Conservation (phyloP, 2,113 vertebrate species). For the Ciconia stormi region DNA sequence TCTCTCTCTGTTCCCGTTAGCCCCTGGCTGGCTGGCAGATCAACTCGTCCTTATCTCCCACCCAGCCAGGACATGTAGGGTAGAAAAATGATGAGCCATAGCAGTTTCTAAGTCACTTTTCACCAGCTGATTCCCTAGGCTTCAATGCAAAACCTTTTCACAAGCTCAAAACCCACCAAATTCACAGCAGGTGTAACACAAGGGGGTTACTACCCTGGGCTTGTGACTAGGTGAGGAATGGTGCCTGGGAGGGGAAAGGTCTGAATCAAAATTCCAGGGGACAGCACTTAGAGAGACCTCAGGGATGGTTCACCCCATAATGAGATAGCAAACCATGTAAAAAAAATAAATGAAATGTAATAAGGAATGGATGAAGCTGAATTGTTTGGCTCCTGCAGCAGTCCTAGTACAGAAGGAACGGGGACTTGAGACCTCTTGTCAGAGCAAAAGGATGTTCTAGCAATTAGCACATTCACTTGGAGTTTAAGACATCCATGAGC, state of each 20-base stretch:
- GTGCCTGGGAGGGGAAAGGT: not conserved
- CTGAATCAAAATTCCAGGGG: not conserved
- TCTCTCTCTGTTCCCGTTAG: not conserved
- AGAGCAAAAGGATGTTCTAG: not conserved
- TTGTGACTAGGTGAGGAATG: not conserved
- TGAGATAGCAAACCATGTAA: not conserved
- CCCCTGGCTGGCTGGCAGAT: not conserved
- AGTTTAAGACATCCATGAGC: not conserved
- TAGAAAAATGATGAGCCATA: not conserved
- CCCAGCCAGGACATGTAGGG: not conserved
- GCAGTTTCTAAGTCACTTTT: not conserved
- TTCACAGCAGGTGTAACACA: not conserved
- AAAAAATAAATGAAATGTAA: not conserved
- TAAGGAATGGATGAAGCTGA: not conserved
- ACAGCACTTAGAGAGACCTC: not conserved
- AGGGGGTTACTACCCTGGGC: not conserved
- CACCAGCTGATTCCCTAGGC: not conserved
- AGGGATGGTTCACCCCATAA: not conserved
- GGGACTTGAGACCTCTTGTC: not conserved
- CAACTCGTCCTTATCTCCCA: not conserved
- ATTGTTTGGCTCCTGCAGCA: not conserved
- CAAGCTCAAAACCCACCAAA: not conserved
- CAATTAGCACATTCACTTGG: not conserved
- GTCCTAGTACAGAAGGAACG: not conserved
- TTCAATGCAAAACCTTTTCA: not conserved